phyloP scores from a whole-genome alignment of 2,113 vertebrate genomes.

The Oreochromis tanganicae region DNA sequence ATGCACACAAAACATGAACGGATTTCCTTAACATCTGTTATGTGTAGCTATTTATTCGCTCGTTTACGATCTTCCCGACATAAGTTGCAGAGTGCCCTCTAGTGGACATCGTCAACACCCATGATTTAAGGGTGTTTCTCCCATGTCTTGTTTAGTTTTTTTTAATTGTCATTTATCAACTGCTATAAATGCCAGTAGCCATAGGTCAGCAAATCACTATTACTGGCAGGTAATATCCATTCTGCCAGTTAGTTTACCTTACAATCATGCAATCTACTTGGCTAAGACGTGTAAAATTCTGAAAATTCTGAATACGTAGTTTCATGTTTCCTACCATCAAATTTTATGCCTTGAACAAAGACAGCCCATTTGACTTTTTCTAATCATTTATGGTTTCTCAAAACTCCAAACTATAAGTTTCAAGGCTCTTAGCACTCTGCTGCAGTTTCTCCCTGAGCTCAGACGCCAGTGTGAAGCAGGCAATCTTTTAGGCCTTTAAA shows the following conservation, averaged over 20 bases:
- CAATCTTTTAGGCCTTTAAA: background rate
- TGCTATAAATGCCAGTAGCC: background rate
- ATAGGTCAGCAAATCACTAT: background rate
- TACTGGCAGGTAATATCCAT: background rate
- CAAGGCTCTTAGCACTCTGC: background rate
- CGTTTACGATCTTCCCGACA: background rate
- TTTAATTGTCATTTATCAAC: background rate
- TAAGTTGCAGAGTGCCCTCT: background rate
- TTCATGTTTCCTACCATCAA: background rate
- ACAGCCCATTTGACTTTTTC: background rate
- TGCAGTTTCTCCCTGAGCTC: background rate
- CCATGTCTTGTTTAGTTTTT: background rate
- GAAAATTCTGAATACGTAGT: background rate
- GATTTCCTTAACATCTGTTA: background rate
- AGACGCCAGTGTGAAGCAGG: background rate
- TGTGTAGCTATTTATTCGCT: background rate
- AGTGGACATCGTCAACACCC: background rate
- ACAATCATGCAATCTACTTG: background rate
- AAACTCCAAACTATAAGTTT: background rate
- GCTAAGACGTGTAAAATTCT: background rate
- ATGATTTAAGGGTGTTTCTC: background rate
- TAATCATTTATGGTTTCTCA: slow-evolving; percentile 2
- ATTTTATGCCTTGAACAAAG: background rate
- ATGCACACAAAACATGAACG: background rate
- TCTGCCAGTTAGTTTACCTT: background rate